Base-by-base conservation (phyloP, 2,797 vertebrate genomes). In the Falco concolor region DNA sequence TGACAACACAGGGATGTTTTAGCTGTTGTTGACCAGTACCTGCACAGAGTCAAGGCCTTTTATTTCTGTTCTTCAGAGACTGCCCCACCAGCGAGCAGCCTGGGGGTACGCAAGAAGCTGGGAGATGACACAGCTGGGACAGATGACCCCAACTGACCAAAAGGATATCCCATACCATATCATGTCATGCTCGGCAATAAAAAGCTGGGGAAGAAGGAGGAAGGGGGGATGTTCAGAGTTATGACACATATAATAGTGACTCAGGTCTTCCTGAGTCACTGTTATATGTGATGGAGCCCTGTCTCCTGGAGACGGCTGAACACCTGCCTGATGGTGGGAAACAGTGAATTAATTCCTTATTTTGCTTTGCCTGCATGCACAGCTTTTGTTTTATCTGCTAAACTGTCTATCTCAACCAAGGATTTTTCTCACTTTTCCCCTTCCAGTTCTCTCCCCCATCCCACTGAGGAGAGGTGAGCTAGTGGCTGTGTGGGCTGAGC, bases 281-380 rank as follows among this genome's bases (percentile, higher is more conserved):
- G 0, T 52, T 86, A 52, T 0, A 0, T 0, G 2, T 44, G 34
- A 50, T 34, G 18, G 14, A 94, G 7, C 7, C 21, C 8, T 6
- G 36, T 9, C 70, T 74, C 72, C 34, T 34, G 36, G 45, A 44
- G n/a, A n/a, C 32, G 15, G 32, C 22, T 91, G 54, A 85, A 53
- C 59, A 34, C 4, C 18, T 69, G 40, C 36, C 19, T 85, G 47
- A 13, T 1, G 0, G 32, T 52, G n/a, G 19, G 23, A 72, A 82
- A 53, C 0, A 6, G n/a, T 42, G 12, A 72, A 64, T 32, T 0
- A 76, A 83, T 53, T 32, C 23, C 12, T 60, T 72, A 3, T 36
- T 82, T 91, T 34, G 12, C 12, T 83, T 76, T 73, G 25, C 3
- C 3, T 24, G 9, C 3, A 12, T 23, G 32, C 5, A 32, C 7